Evolutionary conservation across 2,888 invertebrate species (phyloP), one percentile per base, ranked within the genome.

Genomic region (Plutella xylostella): DNA sequence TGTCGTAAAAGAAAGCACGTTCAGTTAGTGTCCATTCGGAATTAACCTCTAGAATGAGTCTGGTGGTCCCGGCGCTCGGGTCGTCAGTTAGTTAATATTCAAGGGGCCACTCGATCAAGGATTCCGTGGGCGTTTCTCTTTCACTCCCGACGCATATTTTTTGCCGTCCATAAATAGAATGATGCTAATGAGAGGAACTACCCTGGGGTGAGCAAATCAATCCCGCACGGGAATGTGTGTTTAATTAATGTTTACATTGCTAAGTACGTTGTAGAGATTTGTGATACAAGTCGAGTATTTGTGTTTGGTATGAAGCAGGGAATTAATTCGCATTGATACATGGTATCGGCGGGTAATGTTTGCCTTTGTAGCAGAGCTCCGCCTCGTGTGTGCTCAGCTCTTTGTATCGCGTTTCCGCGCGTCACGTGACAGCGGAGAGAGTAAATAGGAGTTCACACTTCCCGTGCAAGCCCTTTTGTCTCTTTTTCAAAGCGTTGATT

Each of bases 61-160:
- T 1, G n/a, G 14, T 15, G 11, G 42, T 4, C 1, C n/a, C 21
- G n/a, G 68, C 65, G 67, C 64, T 65, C 68, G 58, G 67, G 69
- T 65, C 43, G 66, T 72, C 72, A 67, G 65, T 65, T 75, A 72
- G 72, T 80, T 80, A 80, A 79, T 79, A 82, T 80, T 80, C 78
- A 80, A 72, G 75, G 73, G 74, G 72, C 69, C 71, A 62, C 64
- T 67, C 68, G 68, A 76, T 80, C 74, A 70, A 60, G 64, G 66
- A 80, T 79, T 76, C 80, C 64, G 62, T 56, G 54, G 72, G 72
- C 72, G 77, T 77, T 65, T 63, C 66, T 57, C 57, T 63, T 65
- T 62, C 64, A 62, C 58, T 54, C 55, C 56, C 55, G 57, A 50
- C 65, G 54, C 60, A 61, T 60, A 56, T 58, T 30, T 17, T 22